These are phyloP conservation scores for Cossypha caffra DNA, from an alignment of 2,797 vertebrate genomes.

Conservation along the genomic window DNA sequence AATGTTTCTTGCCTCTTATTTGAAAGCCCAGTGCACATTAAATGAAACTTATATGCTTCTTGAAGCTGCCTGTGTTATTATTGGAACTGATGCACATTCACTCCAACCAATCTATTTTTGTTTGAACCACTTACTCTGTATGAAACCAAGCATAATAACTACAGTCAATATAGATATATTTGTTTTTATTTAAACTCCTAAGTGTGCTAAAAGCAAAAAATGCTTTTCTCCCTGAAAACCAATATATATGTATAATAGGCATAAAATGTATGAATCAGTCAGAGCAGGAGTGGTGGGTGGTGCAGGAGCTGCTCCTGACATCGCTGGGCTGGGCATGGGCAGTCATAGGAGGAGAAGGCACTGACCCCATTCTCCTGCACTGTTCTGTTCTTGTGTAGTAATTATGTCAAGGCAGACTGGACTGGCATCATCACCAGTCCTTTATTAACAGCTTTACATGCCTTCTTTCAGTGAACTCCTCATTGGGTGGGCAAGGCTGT, in stretches of 20 bases:
- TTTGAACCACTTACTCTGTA: constrained; percentile 74
- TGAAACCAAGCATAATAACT: constrained; percentile 75
- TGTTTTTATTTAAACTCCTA: constrained; percentile 79
- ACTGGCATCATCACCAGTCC: too few relatives aligned
- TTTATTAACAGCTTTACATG: too few relatives aligned
- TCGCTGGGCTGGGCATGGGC: too few relatives aligned
- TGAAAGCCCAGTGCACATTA: constrained; percentile 63
- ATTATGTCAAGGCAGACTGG: too few relatives aligned
- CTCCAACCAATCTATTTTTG: constrained; percentile 78
- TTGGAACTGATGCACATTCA: constrained; percentile 72
- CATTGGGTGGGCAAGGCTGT: too few relatives aligned
- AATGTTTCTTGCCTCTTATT: constrained; percentile 23
- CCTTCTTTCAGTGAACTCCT: too few relatives aligned
- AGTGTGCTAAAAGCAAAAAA: constrained; percentile 74
- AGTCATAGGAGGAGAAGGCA: neutral
- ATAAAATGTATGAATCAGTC: constrained; percentile 47
- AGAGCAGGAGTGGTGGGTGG: neutral
- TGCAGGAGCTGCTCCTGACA: neutral
- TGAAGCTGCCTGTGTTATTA: constrained; percentile 64
- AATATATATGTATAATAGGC: constrained; percentile 37
- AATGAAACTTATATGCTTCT: constrained; percentile 49
- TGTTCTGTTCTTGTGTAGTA: too few relatives aligned
- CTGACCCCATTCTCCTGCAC: neutral
- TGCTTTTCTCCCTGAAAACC: constrained; percentile 47
- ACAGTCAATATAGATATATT: constrained; percentile 73